These are phyloP conservation scores for Morphnarchus princeps DNA, from an alignment of 2,113 vertebrate genomes.

Conservation along the genomic window DNA sequence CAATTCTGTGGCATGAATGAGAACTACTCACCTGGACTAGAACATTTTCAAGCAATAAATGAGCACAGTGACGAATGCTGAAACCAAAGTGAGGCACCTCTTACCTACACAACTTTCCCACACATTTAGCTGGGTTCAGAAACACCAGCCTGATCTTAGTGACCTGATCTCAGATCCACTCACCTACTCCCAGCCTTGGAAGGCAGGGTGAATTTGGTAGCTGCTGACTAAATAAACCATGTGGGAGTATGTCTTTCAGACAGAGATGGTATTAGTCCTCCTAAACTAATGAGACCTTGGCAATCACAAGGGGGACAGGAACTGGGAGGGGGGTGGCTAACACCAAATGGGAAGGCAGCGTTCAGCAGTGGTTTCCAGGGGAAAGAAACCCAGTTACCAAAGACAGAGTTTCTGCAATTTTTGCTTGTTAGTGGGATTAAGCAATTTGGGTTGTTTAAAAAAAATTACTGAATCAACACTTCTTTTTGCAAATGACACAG, in stretches of 20 bases:
- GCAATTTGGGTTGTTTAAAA: not conserved
- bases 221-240: conserved; percentile 20
- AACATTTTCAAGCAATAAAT: conserved; percentile 17
- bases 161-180: conserved; percentile 14
- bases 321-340: not conserved
- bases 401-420: not conserved
- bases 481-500: not conserved
- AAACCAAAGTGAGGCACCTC: conserved; percentile 11
- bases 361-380: not conserved
- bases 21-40: conserved; percentile 23
- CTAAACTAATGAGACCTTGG: conserved; percentile 10
- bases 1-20: conserved; percentile 19
- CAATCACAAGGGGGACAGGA: not conserved
- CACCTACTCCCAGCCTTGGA: conserved; percentile 24
- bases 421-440: not conserved
- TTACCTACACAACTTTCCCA: conserved; percentile 16
- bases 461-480: not conserved
- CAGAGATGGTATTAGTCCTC: conserved; percentile 43
- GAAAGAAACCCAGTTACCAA: not conserved
- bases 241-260: conserved; percentile 43
- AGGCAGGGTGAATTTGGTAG: not conserved
- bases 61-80: not conserved
- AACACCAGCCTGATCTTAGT: not conserved
- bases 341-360: not conserved
- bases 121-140: not conserved